Evolutionary conservation across 2,888 invertebrate species (phyloP).

Genomic region (Ormyrus labotus): DNA sequence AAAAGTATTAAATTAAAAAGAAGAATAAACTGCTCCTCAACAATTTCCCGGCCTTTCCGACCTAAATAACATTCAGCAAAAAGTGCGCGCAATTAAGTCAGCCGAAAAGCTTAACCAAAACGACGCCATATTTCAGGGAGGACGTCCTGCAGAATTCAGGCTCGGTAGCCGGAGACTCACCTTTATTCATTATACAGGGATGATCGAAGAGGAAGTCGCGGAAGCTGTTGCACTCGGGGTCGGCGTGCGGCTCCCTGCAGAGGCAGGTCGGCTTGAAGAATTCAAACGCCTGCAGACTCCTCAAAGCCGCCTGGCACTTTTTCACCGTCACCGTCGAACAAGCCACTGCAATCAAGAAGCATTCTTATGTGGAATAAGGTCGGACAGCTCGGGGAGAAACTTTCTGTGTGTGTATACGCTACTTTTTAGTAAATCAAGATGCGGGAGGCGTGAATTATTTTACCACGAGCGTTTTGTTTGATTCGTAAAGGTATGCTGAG

Average conservation of each 20-base stretch:
- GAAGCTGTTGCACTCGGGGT: constrained; percentile 94
- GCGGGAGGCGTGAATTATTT: too few relatives aligned
- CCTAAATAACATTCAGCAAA: too few relatives aligned
- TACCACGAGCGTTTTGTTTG: too few relatives aligned
- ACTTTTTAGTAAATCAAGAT: background rate
- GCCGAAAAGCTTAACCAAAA: too few relatives aligned
- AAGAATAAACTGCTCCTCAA: too few relatives aligned
- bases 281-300: constrained; percentile 92
- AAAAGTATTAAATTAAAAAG: too few relatives aligned
- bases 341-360: constrained; percentile 83
- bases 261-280: constrained; percentile 96
- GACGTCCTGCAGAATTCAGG: background rate
- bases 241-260: constrained; percentile 92
- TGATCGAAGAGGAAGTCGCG: constrained; percentile 95
- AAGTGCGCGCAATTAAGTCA: too few relatives aligned
- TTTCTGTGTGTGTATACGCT: background rate
- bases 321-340: constrained; percentile 95
- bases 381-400: background rate
- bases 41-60: too few relatives aligned
- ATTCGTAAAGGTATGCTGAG: too few relatives aligned
- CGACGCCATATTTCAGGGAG: too few relatives aligned
- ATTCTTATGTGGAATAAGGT: too few relatives aligned
- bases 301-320: constrained; percentile 93
- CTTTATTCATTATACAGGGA: constrained; percentile 93
- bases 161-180: constrained; percentile 76